Percentiles rank a stretch among this genome's conserved stretches.
Conservation (phyloP, 1,140 invertebrate species). For the Sminthurinus signatus region DNA sequence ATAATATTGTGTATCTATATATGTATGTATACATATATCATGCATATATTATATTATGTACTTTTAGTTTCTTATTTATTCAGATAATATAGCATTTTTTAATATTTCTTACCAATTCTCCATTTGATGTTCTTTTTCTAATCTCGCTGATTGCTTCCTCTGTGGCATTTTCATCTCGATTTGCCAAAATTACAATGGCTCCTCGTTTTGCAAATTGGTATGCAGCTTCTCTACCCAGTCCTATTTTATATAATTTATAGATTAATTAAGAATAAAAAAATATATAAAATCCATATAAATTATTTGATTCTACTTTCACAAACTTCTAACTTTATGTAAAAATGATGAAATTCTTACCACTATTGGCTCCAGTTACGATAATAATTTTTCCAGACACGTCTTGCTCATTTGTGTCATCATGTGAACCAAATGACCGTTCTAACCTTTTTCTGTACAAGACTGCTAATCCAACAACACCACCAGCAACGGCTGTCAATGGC, state of each 20-base stretch:
- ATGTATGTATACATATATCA: too few species aligned
- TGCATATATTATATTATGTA: too few species aligned
- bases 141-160: conserved; percentile 57
- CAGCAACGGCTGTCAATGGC: background rate
- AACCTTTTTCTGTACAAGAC: conserved; percentile 13
- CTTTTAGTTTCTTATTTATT: too few species aligned
- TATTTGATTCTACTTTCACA: background rate
- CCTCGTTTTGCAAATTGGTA: conserved; percentile 58
- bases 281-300: background rate
- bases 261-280: background rate
- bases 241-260: conserved; percentile 42
- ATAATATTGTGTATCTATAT: background rate
- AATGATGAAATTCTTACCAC: background rate
- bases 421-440: conserved; percentile 15
- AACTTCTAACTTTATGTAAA: conserved; percentile 46
- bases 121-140: conserved; percentile 49
- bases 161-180: conserved; percentile 57
- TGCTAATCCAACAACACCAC: conserved; percentile 9
- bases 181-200: conserved; percentile 67
- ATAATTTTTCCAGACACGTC: conserved; percentile 47
- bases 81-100: too few species aligned
- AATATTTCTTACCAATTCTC: conserved; percentile 52
- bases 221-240: conserved; percentile 69
- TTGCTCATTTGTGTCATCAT: conserved; percentile 30
- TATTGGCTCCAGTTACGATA: conserved; percentile 47